Evolutionary conservation across 1,140 invertebrate species (phyloP), one percentile per base, ranked within the genome.

Genomic region (Latrodectus geometricus): DNA sequence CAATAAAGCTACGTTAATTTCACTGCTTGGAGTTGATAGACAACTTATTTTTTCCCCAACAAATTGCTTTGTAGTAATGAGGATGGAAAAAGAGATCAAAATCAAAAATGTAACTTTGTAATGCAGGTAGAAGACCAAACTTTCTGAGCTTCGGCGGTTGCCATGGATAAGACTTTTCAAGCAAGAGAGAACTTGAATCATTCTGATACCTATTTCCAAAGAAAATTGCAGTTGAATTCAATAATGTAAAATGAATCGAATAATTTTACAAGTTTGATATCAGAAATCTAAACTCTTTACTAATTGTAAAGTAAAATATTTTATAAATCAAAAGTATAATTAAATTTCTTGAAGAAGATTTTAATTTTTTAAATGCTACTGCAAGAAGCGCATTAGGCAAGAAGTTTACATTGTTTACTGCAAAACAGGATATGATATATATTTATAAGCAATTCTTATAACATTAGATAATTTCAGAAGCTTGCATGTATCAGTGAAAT

Each of bases 91-190:
- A 8, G n/a, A 35, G 21, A 82, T 74, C 52, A 82, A 69, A 9
- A 82, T 48, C 23, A 82, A 23, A 54, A 82, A 82, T 0, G 80
- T 82, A 15, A 49, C 80, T 5, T 69, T 50, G 54, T 74, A 73
- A 68, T 82, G 80, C 4, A 82, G 80, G 35, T 49, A 74, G 48
- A 82, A 82, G 12, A 82, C 80, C 8, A 35, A 65, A 21, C 69
- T 23, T 50, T 82, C 80, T 8, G 69, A n/a, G 8, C 21, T 52
- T 4, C 80, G 52, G 3, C 52, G 80, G 15, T n/a, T 14, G 4
- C 21, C 14, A 21, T 17, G 15, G 0, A 49, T 52, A 5, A 65
- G 21, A 20, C 15, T 74, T 20, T 74, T 82, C 35, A 82, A 23
- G 54, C 50, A 21, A 21, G 69, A 74, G 14, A 82, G 21, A 2